A percentile compares a stretch with the other conserved stretches of the same genome.
These are phyloP conservation scores for Adoxophyes honmai DNA, from an alignment of 1,140 invertebrate genomes.

Conservation along the genomic window DNA sequence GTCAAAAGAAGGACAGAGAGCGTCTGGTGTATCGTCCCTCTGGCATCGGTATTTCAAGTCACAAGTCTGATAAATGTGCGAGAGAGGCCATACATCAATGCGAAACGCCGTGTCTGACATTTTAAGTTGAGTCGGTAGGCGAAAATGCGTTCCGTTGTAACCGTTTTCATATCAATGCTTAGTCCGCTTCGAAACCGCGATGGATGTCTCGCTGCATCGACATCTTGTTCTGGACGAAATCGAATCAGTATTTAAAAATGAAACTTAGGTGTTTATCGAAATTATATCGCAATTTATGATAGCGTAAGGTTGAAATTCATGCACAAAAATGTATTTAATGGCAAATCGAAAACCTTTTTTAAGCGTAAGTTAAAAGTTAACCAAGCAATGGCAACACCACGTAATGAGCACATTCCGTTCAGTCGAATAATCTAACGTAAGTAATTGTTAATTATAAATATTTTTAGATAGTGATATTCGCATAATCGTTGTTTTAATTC, in stretches of 20 bases:
- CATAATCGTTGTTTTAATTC: conserved; percentile 30
- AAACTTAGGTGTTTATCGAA: conserved; percentile 33
- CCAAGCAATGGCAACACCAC: conserved; percentile 46
- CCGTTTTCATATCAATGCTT: conserved; percentile 66
- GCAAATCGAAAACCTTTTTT: conserved; percentile 32
- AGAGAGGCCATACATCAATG: conserved; percentile 1
- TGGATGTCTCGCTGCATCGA: background rate
- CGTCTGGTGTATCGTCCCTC: background rate
- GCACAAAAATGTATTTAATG: conserved; percentile 66
- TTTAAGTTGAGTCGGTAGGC: conserved; percentile 29
- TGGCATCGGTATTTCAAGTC: conserved; percentile 2
- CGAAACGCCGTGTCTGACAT: conserved; percentile 45
- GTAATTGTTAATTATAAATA: conserved; percentile 45
- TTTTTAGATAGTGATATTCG: conserved; percentile 34
- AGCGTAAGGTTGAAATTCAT: conserved; percentile 48
- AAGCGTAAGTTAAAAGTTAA: conserved; percentile 31
- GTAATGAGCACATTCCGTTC: conserved; percentile 68
- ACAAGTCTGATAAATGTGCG: background rate
- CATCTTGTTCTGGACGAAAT: conserved; percentile 13
- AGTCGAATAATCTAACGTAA: conserved; percentile 35
- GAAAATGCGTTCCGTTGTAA: conserved; percentile 40
- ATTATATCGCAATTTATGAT: conserved; percentile 53
- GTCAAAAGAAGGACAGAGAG: too few species aligned
- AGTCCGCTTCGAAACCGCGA: conserved; percentile 32
- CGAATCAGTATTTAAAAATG: conserved; percentile 55